These are phyloP conservation scores for Gisinianus flammeolus DNA, from an alignment of 2,888 invertebrate species.

Conservation along the genomic window DNA sequence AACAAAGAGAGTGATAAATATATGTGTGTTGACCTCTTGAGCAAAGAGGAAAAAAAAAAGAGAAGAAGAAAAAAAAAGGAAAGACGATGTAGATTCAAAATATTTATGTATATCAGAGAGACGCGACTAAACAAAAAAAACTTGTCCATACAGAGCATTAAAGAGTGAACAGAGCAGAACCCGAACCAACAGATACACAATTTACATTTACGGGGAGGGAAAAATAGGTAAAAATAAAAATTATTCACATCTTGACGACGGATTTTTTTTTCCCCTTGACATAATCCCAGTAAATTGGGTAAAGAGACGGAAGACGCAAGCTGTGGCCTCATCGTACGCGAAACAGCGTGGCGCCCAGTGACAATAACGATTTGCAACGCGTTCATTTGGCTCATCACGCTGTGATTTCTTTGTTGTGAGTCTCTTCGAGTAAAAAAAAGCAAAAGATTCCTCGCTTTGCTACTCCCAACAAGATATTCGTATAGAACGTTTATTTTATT, in stretches of 20 bases:
- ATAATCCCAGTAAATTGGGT: constrained; percentile 16
- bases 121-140: too few species aligned
- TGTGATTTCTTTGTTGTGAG: constrained; percentile 30
- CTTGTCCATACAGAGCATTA: too few species aligned
- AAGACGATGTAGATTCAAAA: not conserved
- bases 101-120: not conserved
- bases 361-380: constrained; percentile 34
- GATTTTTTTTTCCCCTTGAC: not conserved
- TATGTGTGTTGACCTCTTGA: too few species aligned
- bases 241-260: too few species aligned
- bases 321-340: constrained; percentile 11
- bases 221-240: not conserved
- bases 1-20: too few species aligned
- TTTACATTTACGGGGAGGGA: not conserved
- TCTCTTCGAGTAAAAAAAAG: constrained; percentile 8
- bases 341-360: constrained; percentile 30
- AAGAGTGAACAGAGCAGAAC: too few species aligned
- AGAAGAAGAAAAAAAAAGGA: not conserved
- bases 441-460: too few species aligned
- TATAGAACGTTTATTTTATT: too few species aligned
- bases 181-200: too few species aligned
- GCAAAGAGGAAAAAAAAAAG: not conserved
- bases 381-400: constrained; percentile 30
- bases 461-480: too few species aligned
- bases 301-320: constrained; percentile 20